Percentiles rank a stretch among this genome's conserved stretches.
These are phyloP conservation scores for Helogale parvula DNA, from an alignment of 2,113 vertebrate genomes.

Conservation along the genomic window DNA sequence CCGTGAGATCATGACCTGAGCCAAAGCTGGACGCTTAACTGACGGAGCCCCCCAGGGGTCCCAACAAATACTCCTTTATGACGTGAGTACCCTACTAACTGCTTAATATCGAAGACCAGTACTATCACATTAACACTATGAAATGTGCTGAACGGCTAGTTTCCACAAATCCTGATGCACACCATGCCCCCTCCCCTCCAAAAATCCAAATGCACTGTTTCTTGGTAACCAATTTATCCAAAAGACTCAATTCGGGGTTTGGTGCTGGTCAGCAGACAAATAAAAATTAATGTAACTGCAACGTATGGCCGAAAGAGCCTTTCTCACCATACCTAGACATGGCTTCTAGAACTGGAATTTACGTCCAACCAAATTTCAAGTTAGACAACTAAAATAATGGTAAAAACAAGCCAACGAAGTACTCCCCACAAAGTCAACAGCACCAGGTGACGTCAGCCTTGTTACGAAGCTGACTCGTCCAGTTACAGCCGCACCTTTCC, in stretches of 20 bases:
- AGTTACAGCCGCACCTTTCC: not conserved
- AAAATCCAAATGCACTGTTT: not conserved
- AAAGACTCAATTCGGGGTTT: not conserved
- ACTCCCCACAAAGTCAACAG: not conserved
- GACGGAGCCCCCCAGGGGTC: no score
- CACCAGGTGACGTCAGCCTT: not conserved
- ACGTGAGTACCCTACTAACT: not conserved
- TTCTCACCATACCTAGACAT: not conserved
- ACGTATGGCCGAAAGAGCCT: not conserved
- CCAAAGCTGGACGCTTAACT: no score
- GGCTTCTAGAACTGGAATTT: not conserved
- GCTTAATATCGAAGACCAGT: conserved; percentile 17
- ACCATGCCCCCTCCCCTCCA: no score
- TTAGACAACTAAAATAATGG: not conserved
- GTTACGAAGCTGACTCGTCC: not conserved
- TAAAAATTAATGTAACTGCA: not conserved
- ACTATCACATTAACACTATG: not conserved
- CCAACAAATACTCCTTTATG: not conserved
- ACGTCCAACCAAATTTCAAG: not conserved
- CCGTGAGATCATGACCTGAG: no score
- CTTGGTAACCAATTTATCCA: not conserved
- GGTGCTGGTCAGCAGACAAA: not conserved
- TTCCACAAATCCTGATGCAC: not conserved
- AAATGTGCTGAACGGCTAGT: not conserved
- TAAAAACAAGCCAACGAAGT: not conserved